phyloP scores from a whole-genome alignment of 2,113 vertebrate genomes.

The Oreamnos americanus region DNA sequence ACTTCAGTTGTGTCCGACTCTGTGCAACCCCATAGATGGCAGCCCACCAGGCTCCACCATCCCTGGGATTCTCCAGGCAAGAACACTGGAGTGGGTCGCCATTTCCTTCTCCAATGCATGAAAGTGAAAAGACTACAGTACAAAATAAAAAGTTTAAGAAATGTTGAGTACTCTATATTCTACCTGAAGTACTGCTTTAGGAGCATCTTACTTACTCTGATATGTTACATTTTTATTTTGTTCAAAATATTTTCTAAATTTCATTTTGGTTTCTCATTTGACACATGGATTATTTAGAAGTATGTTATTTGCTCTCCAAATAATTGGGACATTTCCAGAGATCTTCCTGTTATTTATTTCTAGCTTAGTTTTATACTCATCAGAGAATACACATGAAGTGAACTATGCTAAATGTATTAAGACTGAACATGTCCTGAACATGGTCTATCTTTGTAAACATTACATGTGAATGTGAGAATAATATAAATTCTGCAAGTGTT shows the following conservation, averaged over 20 bases:
- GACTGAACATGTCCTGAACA: background rate
- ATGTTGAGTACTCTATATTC: background rate
- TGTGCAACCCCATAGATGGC: too few species aligned
- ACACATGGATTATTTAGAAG: background rate
- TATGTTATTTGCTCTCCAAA: background rate
- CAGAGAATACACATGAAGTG: background rate
- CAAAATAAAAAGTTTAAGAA: background rate
- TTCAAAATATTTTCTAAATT: background rate
- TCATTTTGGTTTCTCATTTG: background rate
- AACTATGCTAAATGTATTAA: background rate
- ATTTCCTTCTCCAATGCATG: too few species aligned
- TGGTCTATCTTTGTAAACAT: background rate
- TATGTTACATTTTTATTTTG: background rate
- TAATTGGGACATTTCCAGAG: background rate
- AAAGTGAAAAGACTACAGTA: background rate
- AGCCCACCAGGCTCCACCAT: too few species aligned
- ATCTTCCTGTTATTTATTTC: background rate
- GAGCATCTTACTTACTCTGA: background rate
- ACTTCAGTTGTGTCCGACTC: too few species aligned
- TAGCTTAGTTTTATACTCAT: background rate
- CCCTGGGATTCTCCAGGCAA: too few species aligned
- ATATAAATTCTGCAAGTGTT: background rate
- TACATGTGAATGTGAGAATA: background rate
- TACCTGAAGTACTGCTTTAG: too few species aligned
- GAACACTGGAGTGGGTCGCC: too few species aligned